A percentile compares a stretch with the other conserved stretches of the same genome.
Conservation (phyloP, 2,888 invertebrate species). For the Melolontha melolontha region DNA sequence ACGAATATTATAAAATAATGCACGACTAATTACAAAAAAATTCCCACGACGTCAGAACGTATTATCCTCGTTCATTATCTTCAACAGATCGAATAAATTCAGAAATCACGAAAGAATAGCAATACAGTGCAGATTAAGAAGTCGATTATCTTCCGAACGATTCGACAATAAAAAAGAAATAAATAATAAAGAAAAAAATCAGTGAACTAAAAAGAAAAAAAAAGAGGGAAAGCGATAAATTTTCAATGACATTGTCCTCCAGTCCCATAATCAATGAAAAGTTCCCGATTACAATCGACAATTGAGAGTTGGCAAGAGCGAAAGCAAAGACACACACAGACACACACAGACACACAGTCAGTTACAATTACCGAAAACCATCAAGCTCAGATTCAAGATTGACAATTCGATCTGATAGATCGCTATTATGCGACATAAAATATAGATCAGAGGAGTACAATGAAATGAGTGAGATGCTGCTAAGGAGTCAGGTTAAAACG, state of each 20-base stretch:
- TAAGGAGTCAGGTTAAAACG: constrained; percentile 23
- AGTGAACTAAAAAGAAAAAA: constrained; percentile 3
- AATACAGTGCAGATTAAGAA: too few species aligned
- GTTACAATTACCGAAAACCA: constrained; percentile 40
- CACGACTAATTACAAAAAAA: too few species aligned
- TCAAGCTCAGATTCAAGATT: constrained; percentile 1
- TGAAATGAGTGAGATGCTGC: constrained; percentile 25
- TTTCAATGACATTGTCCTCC: constrained; percentile 16
- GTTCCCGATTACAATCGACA: neutral
- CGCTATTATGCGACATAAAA: constrained; percentile 43
- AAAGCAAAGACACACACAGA: neutral
- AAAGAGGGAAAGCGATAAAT: constrained; percentile 3
- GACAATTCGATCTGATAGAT: constrained; percentile 39
- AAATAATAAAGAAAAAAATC: constrained; percentile 14
- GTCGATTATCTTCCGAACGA: too few species aligned
- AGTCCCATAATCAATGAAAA: constrained; percentile 5
- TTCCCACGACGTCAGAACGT: too few species aligned
- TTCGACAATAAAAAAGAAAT: too few species aligned
- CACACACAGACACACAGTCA: constrained; percentile 33
- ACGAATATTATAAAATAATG: too few species aligned
- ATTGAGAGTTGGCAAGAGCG: too few species aligned
- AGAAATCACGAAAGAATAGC: too few species aligned
- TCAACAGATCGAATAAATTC: too few species aligned
- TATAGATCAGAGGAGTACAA: constrained; percentile 42
- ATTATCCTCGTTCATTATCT: too few species aligned